phyloP scores from a whole-genome alignment of 53 echinoderm and acorn worm genomes.

The Hippasteria phrygiana region DNA sequence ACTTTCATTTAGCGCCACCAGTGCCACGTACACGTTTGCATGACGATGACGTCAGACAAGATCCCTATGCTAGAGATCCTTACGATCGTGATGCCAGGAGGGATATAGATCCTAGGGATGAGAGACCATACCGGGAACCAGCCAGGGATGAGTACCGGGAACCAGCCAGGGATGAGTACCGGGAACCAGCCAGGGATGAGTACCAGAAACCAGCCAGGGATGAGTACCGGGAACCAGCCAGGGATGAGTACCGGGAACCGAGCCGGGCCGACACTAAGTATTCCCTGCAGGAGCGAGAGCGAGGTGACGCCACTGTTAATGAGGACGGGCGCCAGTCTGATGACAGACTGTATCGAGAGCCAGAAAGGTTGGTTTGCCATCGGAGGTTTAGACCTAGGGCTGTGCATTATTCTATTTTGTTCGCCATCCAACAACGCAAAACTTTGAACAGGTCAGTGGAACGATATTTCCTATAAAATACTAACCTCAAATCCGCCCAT shows the following conservation, averaged over 20 bases:
- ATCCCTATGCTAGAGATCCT: not conserved
- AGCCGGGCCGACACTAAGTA: not conserved
- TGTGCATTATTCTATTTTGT: too few species aligned
- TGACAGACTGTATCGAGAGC: not conserved
- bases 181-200: too few species aligned
- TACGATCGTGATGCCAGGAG: not conserved
- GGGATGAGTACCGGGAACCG: not conserved
- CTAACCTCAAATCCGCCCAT: too few species aligned
- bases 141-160: not conserved
- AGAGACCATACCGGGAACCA: slow-evolving; percentile 3
- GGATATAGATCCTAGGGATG: not conserved
- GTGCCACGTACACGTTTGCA: not conserved
- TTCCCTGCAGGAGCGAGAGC: not conserved
- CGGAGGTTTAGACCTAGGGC: not conserved
- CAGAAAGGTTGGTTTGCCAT: not conserved
- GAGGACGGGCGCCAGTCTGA: not conserved
- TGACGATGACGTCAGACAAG: not conserved
- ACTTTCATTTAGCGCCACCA: not conserved
- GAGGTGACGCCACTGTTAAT: not conserved
- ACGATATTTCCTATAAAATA: too few species aligned
- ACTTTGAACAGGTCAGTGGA: too few species aligned
- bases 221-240: too few species aligned
- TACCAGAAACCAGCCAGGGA: too few species aligned
- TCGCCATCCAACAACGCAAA: too few species aligned
- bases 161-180: too few species aligned